Percentiles rank a stretch among this genome's conserved stretches.
These are phyloP conservation scores for Dryobates pubescens DNA, from an alignment of 2,797 vertebrate species.

Conservation along the genomic window DNA sequence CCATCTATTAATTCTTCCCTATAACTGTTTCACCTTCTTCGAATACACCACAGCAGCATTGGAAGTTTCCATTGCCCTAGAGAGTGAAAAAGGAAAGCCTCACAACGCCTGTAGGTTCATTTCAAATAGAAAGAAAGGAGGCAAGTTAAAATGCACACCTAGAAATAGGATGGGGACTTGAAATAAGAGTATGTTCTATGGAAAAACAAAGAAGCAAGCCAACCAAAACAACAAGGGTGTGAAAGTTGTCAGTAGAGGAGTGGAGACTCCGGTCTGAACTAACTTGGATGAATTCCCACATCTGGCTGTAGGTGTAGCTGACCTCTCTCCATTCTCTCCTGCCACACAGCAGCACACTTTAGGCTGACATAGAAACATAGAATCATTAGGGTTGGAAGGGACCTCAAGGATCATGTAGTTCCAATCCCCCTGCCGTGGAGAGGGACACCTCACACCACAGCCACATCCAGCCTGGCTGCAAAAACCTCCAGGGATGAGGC, in stretches of 20 bases:
- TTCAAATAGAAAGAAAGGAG: not conserved
- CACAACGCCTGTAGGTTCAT: fast-evolving
- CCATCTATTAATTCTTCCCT: not conserved
- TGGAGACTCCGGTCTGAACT: too few species aligned
- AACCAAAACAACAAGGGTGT: too few species aligned
- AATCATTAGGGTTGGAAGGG: too few species aligned
- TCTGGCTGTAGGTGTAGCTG: too few species aligned
- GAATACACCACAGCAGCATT: not conserved
- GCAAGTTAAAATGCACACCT: not conserved
- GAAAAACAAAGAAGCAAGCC: not conserved
- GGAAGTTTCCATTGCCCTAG: not conserved
- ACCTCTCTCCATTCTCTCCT: not conserved
- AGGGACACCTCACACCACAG: too few species aligned
- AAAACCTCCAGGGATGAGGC: too few species aligned
- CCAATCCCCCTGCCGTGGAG: too few species aligned
- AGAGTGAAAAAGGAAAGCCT: not conserved
- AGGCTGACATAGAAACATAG: not conserved
- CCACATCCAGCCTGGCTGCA: too few species aligned
- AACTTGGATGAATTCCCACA: not conserved
- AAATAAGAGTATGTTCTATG: not conserved
- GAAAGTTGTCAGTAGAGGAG: too few species aligned
- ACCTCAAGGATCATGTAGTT: too few species aligned
- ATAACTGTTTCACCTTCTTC: not conserved
- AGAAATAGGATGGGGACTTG: fast-evolving
- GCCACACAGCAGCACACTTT: not conserved